Evolutionary conservation across 2,113 vertebrate species (phyloP).

Genomic region (Brachypteracias leptosomus): DNA sequence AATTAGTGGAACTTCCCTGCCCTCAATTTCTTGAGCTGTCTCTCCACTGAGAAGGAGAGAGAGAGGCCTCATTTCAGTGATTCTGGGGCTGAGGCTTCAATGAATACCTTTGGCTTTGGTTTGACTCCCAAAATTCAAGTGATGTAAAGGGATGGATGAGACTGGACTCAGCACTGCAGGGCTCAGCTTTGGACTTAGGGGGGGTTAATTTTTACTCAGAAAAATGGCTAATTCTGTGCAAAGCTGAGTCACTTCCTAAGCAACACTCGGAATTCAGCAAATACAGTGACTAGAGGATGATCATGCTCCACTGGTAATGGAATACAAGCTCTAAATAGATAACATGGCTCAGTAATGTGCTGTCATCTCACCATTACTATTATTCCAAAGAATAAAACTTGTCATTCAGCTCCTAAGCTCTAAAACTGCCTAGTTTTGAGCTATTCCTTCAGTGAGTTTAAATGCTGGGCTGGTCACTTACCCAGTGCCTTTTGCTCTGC

Average conservation of each 20-base stretch:
- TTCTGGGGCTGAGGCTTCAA: neutral
- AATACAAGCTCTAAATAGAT: neutral
- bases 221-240: neutral
- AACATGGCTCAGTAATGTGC: accelerated
- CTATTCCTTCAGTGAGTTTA: neutral
- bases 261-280: accelerated
- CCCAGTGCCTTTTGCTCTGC: too few species aligned
- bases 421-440: accelerated
- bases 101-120: too few species aligned
- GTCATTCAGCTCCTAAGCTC: neutral
- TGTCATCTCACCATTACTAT: neutral
- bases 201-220: neutral
- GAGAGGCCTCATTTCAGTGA: neutral
- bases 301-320: neutral
- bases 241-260: neutral
- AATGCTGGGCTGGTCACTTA: neutral
- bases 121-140: too few species aligned
- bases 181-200: too few species aligned
- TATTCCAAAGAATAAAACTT: neutral
- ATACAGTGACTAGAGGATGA: neutral
- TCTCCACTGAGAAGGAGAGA: neutral
- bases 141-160: too few species aligned
- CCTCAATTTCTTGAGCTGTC: neutral
- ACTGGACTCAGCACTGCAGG: neutral
- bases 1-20: neutral